A percentile compares a stretch with the other conserved stretches of the same genome.
Conservation (phyloP, 2,113 vertebrate genomes). For the Perca schrenkii region DNA sequence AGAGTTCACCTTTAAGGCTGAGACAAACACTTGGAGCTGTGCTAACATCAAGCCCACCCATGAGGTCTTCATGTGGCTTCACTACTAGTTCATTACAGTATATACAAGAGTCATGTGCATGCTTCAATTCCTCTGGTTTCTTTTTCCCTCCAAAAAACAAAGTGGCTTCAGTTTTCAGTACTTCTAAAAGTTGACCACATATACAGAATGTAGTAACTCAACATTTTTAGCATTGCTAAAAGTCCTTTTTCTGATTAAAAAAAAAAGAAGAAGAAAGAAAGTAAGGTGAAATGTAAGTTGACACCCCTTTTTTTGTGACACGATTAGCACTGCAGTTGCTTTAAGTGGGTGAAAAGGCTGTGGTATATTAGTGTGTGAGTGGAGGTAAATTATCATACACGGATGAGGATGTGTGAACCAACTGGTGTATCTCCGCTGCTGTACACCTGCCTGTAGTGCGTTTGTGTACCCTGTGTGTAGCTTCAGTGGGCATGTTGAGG, state of each 20-base stretch:
- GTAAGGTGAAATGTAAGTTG: neutral
- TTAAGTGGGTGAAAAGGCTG: conserved; percentile 26
- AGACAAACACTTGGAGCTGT: conserved; percentile 41
- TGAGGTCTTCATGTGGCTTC: conserved; percentile 52
- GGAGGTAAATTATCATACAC: conserved; percentile 15
- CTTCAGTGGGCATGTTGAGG: conserved; percentile 21
- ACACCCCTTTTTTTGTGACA: conserved; percentile 2
- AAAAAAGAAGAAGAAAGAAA: neutral
- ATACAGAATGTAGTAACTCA: conserved; percentile 47
- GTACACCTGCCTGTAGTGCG: conserved; percentile 37
- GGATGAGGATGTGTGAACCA: conserved; percentile 10
- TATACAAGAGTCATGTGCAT: conserved; percentile 80
- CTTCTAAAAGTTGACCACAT: conserved; percentile 66
- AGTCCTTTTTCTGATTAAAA: conserved; percentile 35
- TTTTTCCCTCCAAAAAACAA: conserved; percentile 62
- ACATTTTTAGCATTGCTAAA: conserved; percentile 38
- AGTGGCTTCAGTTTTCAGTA: conserved; percentile 80
- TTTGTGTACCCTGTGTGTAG: conserved; percentile 27
- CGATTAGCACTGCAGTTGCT: conserved; percentile 21
- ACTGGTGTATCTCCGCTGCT: conserved; percentile 5
- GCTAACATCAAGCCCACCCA: conserved; percentile 45
- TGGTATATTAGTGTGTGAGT: conserved; percentile 31
- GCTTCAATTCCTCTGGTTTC: conserved; percentile 61
- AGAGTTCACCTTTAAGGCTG: conserved; percentile 57
- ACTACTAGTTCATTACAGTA: conserved; percentile 64